A percentile compares a stretch with the other conserved stretches of the same genome.
These are phyloP conservation scores for Limanda limanda DNA, from an alignment of 2,113 vertebrate species.

Conservation along the genomic window DNA sequence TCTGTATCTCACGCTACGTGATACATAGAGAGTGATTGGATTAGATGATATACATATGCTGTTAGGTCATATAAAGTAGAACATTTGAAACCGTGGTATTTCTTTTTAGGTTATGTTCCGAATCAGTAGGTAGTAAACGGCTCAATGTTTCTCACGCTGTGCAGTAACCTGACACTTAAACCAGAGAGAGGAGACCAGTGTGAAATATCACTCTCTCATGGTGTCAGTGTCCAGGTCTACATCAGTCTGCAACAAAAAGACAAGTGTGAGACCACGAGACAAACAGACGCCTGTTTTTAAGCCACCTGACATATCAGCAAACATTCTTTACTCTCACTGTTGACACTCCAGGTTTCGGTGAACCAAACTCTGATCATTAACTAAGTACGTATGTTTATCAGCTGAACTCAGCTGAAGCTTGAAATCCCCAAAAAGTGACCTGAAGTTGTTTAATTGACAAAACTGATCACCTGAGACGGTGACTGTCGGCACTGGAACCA, in stretches of 20 bases:
- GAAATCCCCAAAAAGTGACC: background rate
- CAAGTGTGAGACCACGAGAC: background rate
- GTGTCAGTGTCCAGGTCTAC: too few relatives aligned
- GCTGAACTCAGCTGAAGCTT: background rate
- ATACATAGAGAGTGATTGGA: too few relatives aligned
- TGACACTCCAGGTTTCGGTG: background rate
- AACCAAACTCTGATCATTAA: slow-evolving; percentile 8
- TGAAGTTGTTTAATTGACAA: background rate
- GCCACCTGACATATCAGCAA: background rate
- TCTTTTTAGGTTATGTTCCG: background rate
- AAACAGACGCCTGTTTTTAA: background rate
- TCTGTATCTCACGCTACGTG: too few relatives aligned
- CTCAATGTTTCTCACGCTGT: too few relatives aligned
- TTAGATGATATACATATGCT: too few relatives aligned
- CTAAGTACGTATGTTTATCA: background rate
- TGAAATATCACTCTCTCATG: too few relatives aligned
- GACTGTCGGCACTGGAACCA: too few relatives aligned
- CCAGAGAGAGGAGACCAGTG: too few relatives aligned
- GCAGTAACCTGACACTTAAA: too few relatives aligned
- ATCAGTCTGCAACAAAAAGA: background rate
- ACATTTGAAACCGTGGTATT: background rate
- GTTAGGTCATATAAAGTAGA: too few relatives aligned
- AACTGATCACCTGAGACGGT: too few relatives aligned
- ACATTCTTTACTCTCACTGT: background rate
- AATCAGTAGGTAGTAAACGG: background rate